Conservation (phyloP, 2,888 invertebrate genomes). For the Erynnis tages region DNA sequence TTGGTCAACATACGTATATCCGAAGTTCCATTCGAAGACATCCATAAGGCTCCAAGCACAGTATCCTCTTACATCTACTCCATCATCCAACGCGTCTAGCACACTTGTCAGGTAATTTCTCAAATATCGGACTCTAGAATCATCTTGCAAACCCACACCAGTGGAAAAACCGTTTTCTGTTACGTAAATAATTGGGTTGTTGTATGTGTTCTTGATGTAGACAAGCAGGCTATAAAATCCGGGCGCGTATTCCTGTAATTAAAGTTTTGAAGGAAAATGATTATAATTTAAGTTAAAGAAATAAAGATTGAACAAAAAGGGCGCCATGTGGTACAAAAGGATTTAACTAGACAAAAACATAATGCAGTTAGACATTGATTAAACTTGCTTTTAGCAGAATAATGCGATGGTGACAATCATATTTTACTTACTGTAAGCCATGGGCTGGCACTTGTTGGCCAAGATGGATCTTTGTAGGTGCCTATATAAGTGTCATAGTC, state of each 20-base stretch:
- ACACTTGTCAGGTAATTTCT: slow-evolving; percentile 54
- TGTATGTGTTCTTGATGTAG: background rate
- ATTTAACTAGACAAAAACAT: too few relatives aligned
- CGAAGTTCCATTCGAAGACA: slow-evolving; percentile 81
- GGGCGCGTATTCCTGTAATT: background rate
- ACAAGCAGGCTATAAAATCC: background rate
- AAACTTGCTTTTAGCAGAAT: too few relatives aligned
- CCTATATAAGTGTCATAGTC: slow-evolving; percentile 58
- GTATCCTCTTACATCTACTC: slow-evolving; percentile 67
- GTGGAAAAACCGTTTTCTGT: slow-evolving; percentile 42
- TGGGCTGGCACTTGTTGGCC: slow-evolving; percentile 52
- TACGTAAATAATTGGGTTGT: background rate
- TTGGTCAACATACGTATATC: slow-evolving; percentile 70
- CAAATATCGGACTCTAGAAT: slow-evolving; percentile 50
- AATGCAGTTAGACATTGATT: too few relatives aligned
- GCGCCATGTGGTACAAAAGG: too few relatives aligned
- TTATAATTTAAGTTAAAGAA: too few relatives aligned
- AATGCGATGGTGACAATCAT: too few relatives aligned
- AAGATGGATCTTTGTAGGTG: slow-evolving; percentile 48
- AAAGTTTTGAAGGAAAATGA: too few relatives aligned
- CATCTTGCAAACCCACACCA: slow-evolving; percentile 54
- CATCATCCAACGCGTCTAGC: slow-evolving; percentile 55
- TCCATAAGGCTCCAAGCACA: slow-evolving; percentile 82
- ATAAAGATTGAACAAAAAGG: too few relatives aligned
- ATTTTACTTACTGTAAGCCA: slow-evolving; percentile 56